phyloP scores from a whole-genome alignment of 1,140 invertebrate genomes.

The Maconellicoccus hirsutus region DNA sequence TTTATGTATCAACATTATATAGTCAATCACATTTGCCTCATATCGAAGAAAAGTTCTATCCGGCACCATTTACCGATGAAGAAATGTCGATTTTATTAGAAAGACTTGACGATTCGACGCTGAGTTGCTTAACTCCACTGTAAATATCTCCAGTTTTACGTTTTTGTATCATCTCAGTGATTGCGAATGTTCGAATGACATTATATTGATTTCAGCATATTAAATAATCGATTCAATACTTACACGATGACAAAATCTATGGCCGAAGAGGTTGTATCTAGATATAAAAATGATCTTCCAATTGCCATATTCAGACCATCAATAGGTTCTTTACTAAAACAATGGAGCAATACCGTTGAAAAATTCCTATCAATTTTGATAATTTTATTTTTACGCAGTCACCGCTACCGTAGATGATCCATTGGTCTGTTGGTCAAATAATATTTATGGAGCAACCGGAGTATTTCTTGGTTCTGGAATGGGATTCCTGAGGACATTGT shows the following conservation, averaged over 20 bases:
- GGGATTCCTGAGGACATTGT: slow-evolving; percentile 36
- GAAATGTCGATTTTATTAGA: slow-evolving; percentile 34
- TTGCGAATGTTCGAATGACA: too few species aligned
- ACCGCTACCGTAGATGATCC: slow-evolving; percentile 68
- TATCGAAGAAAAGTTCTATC: slow-evolving; percentile 50
- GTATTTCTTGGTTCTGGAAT: slow-evolving; percentile 42
- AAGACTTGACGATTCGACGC: neutral
- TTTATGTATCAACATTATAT: slow-evolving; percentile 73
- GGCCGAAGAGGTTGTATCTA: slow-evolving; percentile 54
- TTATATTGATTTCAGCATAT: slow-evolving; percentile 23
- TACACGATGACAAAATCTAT: slow-evolving; percentile 68
- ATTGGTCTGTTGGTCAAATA: slow-evolving; percentile 67
- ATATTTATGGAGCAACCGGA: slow-evolving; percentile 66
- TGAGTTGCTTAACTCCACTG: neutral
- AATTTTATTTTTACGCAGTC: slow-evolving; percentile 40
- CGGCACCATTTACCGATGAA: slow-evolving; percentile 36
- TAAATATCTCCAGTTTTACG: neutral
- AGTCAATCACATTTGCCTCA: slow-evolving; percentile 43
- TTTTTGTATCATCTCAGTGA: neutral
- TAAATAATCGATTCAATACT: slow-evolving; percentile 59
- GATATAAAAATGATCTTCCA: slow-evolving; percentile 47
- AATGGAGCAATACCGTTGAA: too few species aligned
- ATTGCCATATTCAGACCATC: slow-evolving; percentile 59
- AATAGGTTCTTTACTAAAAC: slow-evolving; percentile 51
- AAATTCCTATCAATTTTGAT: neutral